These are phyloP conservation scores for Pygocentrus nattereri DNA, from an alignment of 2,797 vertebrate species.

Conservation along the genomic window DNA sequence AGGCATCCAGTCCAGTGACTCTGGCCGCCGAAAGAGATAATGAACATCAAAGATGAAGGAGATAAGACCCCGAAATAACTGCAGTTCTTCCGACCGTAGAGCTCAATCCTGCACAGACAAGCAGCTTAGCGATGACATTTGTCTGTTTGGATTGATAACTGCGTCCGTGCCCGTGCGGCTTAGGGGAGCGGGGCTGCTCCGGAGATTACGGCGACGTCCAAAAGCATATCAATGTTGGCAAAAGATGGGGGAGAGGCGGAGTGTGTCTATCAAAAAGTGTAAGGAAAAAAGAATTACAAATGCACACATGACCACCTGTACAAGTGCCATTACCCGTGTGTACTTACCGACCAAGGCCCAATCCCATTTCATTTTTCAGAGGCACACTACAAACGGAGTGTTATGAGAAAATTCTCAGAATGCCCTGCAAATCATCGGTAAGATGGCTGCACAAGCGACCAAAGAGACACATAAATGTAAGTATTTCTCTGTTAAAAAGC, in stretches of 20 bases:
- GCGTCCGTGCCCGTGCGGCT: conserved; percentile 61
- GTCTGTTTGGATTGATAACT: conserved; percentile 73
- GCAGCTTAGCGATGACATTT: conserved; percentile 73
- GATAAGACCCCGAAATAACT: conserved; percentile 60
- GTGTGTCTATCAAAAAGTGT: conserved; percentile 40
- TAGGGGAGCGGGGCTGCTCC: conserved; percentile 51
- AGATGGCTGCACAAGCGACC: too few species aligned
- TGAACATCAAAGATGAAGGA: conserved; percentile 58
- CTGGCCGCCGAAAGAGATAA: conserved; percentile 54
- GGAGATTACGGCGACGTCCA: conserved; percentile 62
- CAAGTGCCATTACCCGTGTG: background rate
- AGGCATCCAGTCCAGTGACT: conserved; percentile 37
- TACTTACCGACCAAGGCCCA: too few species aligned
- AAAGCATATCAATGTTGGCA: conserved; percentile 57
- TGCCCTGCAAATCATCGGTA: too few species aligned
- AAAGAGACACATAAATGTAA: too few species aligned
- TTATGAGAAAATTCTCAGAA: too few species aligned
- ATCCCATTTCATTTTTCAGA: too few species aligned
- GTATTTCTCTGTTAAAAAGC: too few species aligned
- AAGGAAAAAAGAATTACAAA: conserved; percentile 17
- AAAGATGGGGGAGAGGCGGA: conserved; percentile 5
- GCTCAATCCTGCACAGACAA: conserved; percentile 62
- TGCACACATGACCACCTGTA: background rate
- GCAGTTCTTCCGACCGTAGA: conserved; percentile 55
- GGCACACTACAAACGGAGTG: too few species aligned